Percentiles rank a stretch among this genome's conserved stretches.
These are phyloP conservation scores for Rhea pennata DNA, from an alignment of 2,113 vertebrate genomes.

Conservation along the genomic window DNA sequence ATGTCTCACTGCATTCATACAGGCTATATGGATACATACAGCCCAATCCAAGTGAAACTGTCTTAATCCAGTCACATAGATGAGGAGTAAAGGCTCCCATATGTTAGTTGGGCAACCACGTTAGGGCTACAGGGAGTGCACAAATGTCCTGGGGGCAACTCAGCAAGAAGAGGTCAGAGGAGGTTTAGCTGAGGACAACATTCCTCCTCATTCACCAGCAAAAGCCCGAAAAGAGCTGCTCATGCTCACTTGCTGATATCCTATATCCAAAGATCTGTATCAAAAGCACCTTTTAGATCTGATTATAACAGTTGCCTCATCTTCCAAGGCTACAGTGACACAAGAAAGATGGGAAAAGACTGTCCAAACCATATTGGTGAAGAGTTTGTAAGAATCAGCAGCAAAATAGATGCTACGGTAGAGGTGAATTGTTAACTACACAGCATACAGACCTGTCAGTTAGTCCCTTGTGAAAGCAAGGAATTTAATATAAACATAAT, in stretches of 20 bases:
- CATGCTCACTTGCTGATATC: background rate
- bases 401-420: constrained; percentile 43
- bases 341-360: constrained; percentile 59
- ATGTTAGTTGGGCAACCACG: background rate
- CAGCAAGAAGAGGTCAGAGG: background rate
- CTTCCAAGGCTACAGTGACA: constrained; percentile 52
- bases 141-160: background rate
- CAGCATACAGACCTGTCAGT: background rate
- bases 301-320: background rate
- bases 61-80: accelerated
- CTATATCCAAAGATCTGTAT: background rate
- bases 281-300: background rate
- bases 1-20: background rate
- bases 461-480: background rate
- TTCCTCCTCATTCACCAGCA: background rate
- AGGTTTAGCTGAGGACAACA: background rate
- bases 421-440: constrained; percentile 46
- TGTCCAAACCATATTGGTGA: constrained; percentile 54
- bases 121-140: background rate
- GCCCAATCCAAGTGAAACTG: background rate
- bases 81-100: background rate
- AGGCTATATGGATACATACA: background rate
- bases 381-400: constrained; percentile 59
- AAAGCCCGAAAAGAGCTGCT: background rate
- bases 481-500: background rate